Percentiles rank a stretch among this genome's conserved stretches.
These are phyloP conservation scores for Myotis lucifugus DNA, from an alignment of 2,113 vertebrate species.

Conservation along the genomic window DNA sequence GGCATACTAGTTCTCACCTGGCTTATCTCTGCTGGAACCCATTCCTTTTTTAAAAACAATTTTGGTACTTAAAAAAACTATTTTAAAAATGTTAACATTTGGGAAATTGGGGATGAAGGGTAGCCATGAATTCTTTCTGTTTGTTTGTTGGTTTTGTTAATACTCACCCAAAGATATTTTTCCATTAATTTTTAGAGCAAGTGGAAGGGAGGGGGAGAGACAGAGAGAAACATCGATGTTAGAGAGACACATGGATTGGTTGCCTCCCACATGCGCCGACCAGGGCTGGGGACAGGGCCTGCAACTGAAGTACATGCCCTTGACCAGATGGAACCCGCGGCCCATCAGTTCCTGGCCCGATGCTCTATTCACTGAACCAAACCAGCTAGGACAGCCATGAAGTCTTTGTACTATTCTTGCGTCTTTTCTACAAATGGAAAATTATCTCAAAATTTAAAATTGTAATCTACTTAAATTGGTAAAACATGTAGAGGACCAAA, in stretches of 20 bases:
- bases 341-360: no score
- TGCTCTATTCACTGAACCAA: no score
- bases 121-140: background rate
- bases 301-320: no score
- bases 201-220: no score
- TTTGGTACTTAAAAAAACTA: background rate
- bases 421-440: constrained; percentile 41
- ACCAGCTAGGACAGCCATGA: background rate
- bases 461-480: constrained; percentile 26
- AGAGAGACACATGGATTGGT: no score
- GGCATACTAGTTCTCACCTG: background rate
- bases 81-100: constrained; percentile 2
- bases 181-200: no score
- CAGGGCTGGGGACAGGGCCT: no score
- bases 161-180: no score
- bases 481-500: background rate
- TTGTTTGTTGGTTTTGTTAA: background rate
- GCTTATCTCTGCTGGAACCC: background rate
- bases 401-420: background rate
- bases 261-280: no score
- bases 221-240: no score
- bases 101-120: background rate
- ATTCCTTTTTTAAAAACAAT: background rate
- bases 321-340: no score
- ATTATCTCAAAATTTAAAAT: constrained; percentile 13